These are phyloP conservation scores for Lasioglossum calceatum DNA, from an alignment of 2,888 invertebrate genomes.

Conservation along the genomic window DNA sequence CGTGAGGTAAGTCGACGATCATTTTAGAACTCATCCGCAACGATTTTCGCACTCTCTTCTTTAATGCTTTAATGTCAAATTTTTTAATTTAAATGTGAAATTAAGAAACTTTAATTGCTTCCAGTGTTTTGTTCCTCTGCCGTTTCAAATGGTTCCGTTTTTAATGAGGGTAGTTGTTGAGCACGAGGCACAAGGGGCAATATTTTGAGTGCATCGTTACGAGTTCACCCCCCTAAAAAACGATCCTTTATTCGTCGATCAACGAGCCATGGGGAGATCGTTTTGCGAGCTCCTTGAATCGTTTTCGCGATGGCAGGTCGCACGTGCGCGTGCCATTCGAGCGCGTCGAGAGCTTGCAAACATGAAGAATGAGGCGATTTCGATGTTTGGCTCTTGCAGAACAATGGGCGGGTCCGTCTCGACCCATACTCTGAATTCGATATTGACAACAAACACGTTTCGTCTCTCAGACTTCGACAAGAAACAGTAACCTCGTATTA, in stretches of 20 bases:
- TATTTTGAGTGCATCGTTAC: constrained; percentile 10
- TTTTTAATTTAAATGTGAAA: neutral
- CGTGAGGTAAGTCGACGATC: neutral
- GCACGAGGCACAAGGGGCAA: neutral
- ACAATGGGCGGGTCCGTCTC: neutral
- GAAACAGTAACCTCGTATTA: neutral
- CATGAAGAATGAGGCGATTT: neutral
- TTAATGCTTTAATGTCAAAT: too few relatives aligned
- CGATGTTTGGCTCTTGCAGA: neutral
- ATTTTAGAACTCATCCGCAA: neutral
- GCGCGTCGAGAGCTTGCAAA: constrained; percentile 22
- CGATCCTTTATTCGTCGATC: constrained; percentile 50
- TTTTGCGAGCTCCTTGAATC: constrained; percentile 50
- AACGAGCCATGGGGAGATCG: constrained; percentile 44
- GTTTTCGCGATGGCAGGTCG: constrained; percentile 46
- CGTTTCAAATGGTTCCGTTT: neutral
- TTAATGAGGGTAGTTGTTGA: neutral
- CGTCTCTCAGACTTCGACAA: neutral
- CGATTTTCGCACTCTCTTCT: neutral
- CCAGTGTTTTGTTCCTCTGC: neutral
- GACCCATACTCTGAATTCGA: neutral
- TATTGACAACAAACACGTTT: neutral
- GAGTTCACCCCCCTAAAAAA: constrained; percentile 35
- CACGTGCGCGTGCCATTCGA: constrained; percentile 65
- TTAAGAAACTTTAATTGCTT: neutral